Evolutionary conservation across 2,113 vertebrate genomes (phyloP).

Genomic region (Eptesicus fuscus): DNA sequence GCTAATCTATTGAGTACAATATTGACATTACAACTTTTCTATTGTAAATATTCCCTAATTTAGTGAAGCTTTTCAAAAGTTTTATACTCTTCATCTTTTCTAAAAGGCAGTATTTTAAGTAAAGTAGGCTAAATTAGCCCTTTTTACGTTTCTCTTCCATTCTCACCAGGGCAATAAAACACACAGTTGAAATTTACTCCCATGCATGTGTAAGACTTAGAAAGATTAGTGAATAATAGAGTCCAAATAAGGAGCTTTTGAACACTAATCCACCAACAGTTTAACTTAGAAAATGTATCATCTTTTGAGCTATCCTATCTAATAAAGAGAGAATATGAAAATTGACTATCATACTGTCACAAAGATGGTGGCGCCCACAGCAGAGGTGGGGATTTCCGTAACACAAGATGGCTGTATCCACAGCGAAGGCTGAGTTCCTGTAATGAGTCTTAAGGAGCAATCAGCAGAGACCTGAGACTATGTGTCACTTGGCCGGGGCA

Average conservation of each 20-base stretch:
- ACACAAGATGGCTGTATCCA: no score
- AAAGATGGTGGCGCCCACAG: no score
- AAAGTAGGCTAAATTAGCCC: conserved; percentile 53
- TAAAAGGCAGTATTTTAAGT: conserved; percentile 55
- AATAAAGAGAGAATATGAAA: no score
- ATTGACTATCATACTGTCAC: no score
- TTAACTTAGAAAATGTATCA: conserved; percentile 52
- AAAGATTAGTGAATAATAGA: conserved; percentile 58
- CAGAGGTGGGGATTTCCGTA: no score
- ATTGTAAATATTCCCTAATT: conserved; percentile 28
- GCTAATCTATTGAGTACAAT: background rate
- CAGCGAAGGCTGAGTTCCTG: no score
- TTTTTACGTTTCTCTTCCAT: conserved; percentile 34
- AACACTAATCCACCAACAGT: conserved; percentile 49
- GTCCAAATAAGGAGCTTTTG: conserved; percentile 50
- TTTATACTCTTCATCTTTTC: conserved; percentile 43
- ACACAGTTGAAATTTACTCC: conserved; percentile 50
- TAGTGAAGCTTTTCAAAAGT: conserved; percentile 41
- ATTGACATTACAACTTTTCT: background rate
- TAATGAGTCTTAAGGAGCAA: no score
- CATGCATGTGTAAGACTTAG: conserved; percentile 29
- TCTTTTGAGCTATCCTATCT: conserved; percentile 7
- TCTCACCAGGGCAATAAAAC: conserved; percentile 39
- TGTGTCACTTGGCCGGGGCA: no score
- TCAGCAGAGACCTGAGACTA: no score